Base-by-base conservation (phyloP, 2,113 vertebrate genomes). In the Oryzias curvinotus region DNA sequence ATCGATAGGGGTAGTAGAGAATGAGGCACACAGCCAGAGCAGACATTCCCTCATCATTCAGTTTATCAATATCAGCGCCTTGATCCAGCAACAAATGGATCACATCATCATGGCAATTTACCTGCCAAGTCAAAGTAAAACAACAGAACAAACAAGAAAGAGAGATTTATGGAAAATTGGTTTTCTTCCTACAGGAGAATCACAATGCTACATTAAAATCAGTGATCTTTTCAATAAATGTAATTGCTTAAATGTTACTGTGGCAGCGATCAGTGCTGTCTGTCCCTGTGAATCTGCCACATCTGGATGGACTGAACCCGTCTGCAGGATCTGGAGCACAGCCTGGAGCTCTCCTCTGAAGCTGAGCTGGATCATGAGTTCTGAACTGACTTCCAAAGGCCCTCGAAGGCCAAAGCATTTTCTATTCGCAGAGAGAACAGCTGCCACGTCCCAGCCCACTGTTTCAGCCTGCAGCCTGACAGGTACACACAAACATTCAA, bases 41-140 rank as follows among this genome's bases (percentile, higher is more conserved):
- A 0, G 93, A 93, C 77, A 95, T 83, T 60, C 93, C 93, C 64
- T 96, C 93, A 1, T 85, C 77, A 0, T 90, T 93, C 71, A 86
- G 8, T 81, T 92, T 92, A 84, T 96, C 93, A 69, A 97, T 92
- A 1, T 95, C 89, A 0, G 88, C 94, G 26, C 95, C 94, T 1
- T 52, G 79, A 78, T 96, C 91, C 73, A 98, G 83, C 69, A 98
- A 91, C 42, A 93, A 85, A 52, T 81, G 89, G 78, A 96, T 80
- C 17, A 96, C 71, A 21, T 91, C 61, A 1, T 78, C 47, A 16
- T 92, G 90, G 62, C 87, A 89, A 63, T 92, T 90, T 3, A 92
- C 74, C 95, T 97, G 82, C 55, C 16, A 17, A 64, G 6, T 4
- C 43, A 62, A 58, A 49, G 66, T 5, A 52, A 13, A 64, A 19